phyloP scores from a whole-genome alignment of 2,888 invertebrate genomes.

The Oscheius myriophilus region DNA sequence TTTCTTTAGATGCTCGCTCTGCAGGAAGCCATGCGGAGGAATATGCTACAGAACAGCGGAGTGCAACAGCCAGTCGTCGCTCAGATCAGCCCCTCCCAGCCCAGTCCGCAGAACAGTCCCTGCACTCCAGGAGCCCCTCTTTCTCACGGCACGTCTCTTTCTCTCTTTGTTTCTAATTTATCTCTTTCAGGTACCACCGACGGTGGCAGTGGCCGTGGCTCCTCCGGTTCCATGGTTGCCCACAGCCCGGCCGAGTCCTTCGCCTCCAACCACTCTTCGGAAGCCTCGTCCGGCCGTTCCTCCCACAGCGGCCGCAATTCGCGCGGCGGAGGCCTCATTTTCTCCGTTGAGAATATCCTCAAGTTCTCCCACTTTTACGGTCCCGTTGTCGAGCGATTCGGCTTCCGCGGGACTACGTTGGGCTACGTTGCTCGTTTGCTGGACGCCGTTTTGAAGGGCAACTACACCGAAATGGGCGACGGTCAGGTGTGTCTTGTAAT shows the following conservation, averaged over 20 bases:
- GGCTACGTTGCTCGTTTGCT: background rate
- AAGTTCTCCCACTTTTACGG: conserved; percentile 11
- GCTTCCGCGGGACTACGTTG: background rate
- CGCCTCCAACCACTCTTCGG: conserved; percentile 15
- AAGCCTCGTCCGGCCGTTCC: conserved; percentile 1
- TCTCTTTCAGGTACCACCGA: background rate
- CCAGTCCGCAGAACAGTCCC: conserved; percentile 6
- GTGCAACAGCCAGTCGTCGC: background rate
- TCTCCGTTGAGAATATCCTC: conserved; percentile 26
- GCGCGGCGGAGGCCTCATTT: conserved; percentile 16
- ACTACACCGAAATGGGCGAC: background rate
- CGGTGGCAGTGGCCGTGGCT: conserved; percentile 10
- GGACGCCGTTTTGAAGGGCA: background rate
- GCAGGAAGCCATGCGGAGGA: conserved; percentile 20
- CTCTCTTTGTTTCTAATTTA: no score
- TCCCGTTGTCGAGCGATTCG: conserved; percentile 9
- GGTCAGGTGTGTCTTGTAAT: no score
- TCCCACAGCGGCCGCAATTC: conserved; percentile 22
- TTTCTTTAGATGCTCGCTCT: conserved; percentile 12
- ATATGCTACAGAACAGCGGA: conserved; percentile 8
- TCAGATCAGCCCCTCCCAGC: background rate
- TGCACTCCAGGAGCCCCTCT: conserved; percentile 11
- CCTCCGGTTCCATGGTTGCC: conserved; percentile 11
- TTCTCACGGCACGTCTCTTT: background rate
- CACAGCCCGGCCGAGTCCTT: conserved; percentile 28